Conservation (phyloP, 2,888 invertebrate genomes). For the Cephalotes varians region DNA sequence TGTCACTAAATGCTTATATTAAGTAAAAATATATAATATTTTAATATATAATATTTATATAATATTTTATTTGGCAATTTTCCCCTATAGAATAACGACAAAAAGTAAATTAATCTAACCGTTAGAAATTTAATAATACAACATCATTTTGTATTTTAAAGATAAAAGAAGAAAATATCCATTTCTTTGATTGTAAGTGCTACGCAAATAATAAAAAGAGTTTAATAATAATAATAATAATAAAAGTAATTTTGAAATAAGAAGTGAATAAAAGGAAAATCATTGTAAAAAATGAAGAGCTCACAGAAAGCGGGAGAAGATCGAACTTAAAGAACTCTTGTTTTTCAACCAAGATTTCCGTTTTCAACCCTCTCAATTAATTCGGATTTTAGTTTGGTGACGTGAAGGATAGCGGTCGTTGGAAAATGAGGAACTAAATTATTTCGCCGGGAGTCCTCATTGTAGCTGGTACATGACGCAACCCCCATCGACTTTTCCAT, state of each 20-base stretch:
- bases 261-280: neutral
- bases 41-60: no score
- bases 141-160: neutral
- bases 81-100: no score
- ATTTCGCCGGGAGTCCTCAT: slow-evolving; percentile 52
- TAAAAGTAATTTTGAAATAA: slow-evolving; percentile 5
- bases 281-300: slow-evolving; percentile 11
- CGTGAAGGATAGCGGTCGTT: slow-evolving; percentile 66
- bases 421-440: slow-evolving; percentile 70
- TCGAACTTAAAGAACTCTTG: slow-evolving; percentile 2
- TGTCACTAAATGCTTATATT: no score
- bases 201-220: neutral
- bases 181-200: neutral
- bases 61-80: no score
- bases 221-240: slow-evolving; percentile 26
- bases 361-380: slow-evolving; percentile 66
- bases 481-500: slow-evolving; percentile 52
- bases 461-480: slow-evolving; percentile 32
- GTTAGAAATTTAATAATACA: neutral
- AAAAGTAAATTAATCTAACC: slow-evolving; percentile 15
- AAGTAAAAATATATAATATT: no score
- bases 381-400: slow-evolving; percentile 62
- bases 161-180: neutral
- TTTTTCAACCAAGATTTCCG: slow-evolving; percentile 8
- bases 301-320: neutral